Percentiles rank a stretch among this genome's conserved stretches.
These are phyloP conservation scores for Tyria jacobaeae DNA, from an alignment of 2,888 invertebrate species.

Conservation along the genomic window DNA sequence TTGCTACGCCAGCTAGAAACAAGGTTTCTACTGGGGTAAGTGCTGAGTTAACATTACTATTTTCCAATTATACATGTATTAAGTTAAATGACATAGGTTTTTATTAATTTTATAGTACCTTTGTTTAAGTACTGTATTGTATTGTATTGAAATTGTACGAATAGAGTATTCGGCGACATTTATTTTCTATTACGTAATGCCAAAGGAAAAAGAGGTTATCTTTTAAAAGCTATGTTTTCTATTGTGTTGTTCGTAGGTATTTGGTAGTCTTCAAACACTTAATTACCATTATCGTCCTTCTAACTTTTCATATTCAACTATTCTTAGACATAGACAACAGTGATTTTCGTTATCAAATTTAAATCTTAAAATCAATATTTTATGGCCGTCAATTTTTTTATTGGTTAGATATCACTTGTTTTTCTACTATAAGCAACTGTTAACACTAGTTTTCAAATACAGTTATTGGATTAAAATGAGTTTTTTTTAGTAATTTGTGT, in stretches of 20 bases:
- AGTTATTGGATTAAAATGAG: no score
- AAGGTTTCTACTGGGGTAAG: constrained; percentile 73
- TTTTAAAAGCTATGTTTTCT: constrained; percentile 41
- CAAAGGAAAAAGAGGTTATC: constrained; percentile 43
- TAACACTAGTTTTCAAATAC: no score
- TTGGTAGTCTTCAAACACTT: background rate
- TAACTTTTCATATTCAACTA: no score
- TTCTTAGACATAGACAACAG: no score
- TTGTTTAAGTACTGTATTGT: no score
- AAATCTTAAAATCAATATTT: no score
- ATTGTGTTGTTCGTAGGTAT: background rate
- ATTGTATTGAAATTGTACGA: background rate
- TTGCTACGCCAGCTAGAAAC: constrained; percentile 66
- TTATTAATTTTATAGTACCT: background rate
- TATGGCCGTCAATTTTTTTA: no score
- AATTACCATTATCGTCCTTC: background rate
- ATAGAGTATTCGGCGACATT: background rate
- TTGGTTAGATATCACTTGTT: no score
- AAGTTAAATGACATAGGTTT: no score
- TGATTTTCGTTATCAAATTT: no score
- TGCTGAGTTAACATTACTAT: constrained; percentile 21
- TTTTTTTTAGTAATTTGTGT: no score
- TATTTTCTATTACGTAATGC: constrained; percentile 55
- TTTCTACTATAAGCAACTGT: no score
- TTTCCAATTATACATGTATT: background rate